Evolutionary conservation across 2,797 vertebrate genomes (phyloP).

Genomic region (Pristis pectinata): DNA sequence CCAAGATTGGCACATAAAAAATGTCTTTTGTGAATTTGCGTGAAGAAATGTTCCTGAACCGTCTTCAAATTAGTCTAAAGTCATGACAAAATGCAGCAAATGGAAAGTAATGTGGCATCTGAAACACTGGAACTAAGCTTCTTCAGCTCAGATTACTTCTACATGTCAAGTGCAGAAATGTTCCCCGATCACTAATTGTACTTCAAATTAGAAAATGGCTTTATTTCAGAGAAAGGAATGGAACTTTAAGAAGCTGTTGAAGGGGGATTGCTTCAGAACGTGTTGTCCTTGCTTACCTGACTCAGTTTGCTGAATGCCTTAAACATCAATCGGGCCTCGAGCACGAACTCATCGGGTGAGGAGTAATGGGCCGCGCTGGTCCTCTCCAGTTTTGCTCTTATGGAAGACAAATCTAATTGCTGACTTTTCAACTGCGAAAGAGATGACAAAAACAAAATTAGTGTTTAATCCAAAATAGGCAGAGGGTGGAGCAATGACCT

Average conservation of each 20-base stretch:
- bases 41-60: no score
- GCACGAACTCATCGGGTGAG: conserved; percentile 7
- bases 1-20: no score
- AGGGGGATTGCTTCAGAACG: no score
- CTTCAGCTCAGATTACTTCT: not conserved
- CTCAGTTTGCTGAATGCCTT: not conserved
- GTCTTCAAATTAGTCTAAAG: no score
- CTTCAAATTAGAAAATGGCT: not conserved
- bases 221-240: no score
- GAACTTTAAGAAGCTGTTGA: not conserved
- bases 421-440: conserved; percentile 12
- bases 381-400: conserved; percentile 12
- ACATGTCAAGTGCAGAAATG: not conserved
- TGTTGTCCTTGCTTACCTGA: not conserved
- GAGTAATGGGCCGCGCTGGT: not conserved
- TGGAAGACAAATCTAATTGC: not conserved
- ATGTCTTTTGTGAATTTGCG: no score
- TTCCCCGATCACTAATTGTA: not conserved
- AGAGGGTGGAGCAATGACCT: not conserved
- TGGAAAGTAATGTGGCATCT: not conserved
- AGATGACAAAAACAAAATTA: not conserved
- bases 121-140: not conserved
- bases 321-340: not conserved
- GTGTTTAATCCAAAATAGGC: not conserved
- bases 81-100: not conserved